Evolutionary conservation across 2,797 vertebrate genomes (phyloP).

Genomic region (Thalassophryne amazonica): DNA sequence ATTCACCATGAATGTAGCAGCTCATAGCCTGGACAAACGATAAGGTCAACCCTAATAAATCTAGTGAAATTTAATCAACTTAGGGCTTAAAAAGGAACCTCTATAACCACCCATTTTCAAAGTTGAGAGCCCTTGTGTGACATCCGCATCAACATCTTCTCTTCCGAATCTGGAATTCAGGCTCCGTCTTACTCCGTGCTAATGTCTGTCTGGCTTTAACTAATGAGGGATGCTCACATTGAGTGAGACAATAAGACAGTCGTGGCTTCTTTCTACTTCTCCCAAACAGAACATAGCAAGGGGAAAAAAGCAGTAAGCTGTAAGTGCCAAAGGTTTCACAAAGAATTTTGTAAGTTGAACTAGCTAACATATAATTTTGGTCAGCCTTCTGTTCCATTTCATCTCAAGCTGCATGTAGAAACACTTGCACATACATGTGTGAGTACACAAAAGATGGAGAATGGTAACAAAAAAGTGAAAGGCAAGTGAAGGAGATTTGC

Average conservation of each 20-base stretch:
- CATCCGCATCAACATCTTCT: no score
- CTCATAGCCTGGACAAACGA: background rate
- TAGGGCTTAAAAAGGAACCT: background rate
- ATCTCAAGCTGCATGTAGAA: background rate
- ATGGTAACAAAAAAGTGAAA: background rate
- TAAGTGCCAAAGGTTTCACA: background rate
- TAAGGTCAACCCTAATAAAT: slow-evolving; percentile 1
- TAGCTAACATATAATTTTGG: background rate
- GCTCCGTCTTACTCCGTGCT: slow-evolving; percentile 47
- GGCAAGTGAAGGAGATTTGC: slow-evolving; percentile 1
- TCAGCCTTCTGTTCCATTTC: background rate
- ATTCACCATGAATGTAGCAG: no score
- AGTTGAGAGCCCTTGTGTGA: slow-evolving; percentile 9
- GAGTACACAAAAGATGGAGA: background rate
- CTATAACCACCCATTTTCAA: background rate
- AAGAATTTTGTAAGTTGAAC: background rate
- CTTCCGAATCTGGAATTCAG: slow-evolving; percentile 39
- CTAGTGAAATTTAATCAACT: background rate
- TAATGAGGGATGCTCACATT: slow-evolving; percentile 53
- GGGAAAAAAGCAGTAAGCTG: background rate
- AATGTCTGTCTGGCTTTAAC: slow-evolving; percentile 47
- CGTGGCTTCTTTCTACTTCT: slow-evolving; percentile 17
- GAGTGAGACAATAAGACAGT: slow-evolving; percentile 38
- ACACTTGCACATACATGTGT: background rate
- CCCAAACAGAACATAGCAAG: slow-evolving; percentile 16